Percentiles rank a stretch among this genome's conserved stretches.
Evolutionary conservation across 1,140 invertebrate species (phyloP).

Genomic region (Rhagoletis pomonella): DNA sequence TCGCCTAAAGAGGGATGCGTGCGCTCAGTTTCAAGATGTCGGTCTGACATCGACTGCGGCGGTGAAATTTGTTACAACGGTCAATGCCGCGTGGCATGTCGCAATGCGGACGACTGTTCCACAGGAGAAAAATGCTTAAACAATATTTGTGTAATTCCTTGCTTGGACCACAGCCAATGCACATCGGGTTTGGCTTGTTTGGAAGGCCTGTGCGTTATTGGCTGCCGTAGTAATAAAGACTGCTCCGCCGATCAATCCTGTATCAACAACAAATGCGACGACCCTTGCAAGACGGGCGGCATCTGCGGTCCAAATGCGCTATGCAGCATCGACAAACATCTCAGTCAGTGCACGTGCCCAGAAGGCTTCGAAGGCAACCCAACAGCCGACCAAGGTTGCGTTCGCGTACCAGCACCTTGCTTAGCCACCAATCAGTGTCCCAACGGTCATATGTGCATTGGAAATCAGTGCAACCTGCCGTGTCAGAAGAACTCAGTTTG

Average conservation of each 20-base stretch:
- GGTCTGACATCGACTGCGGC: conserved; percentile 84
- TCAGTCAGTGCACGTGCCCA: conserved; percentile 85
- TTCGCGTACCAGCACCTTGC: conserved; percentile 83
- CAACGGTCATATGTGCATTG: conserved; percentile 83
- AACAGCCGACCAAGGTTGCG: conserved; percentile 91
- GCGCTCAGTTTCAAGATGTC: conserved; percentile 80
- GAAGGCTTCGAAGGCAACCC: conserved; percentile 89
- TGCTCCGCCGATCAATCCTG: conserved; percentile 86
- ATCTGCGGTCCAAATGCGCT: conserved; percentile 90
- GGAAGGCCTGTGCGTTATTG: conserved; percentile 84
- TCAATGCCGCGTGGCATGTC: conserved; percentile 89
- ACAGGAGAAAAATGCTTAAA: conserved; percentile 85
- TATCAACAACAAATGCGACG: conserved; percentile 87
- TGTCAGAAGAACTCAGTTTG: conserved; percentile 83
- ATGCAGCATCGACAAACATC: conserved; percentile 83
- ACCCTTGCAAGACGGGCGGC: conserved; percentile 85
- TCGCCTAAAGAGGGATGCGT: conserved; percentile 83
- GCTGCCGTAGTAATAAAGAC: conserved; percentile 88
- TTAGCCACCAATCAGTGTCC: conserved; percentile 81
- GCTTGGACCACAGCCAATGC: conserved; percentile 87
- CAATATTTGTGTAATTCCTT: conserved; percentile 85
- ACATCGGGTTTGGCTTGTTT: conserved; percentile 86
- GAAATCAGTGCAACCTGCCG: conserved; percentile 83
- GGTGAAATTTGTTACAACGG: conserved; percentile 86
- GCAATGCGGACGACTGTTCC: conserved; percentile 85